Base-by-base conservation (phyloP, 1,140 invertebrate genomes). In the Anoplophora glabripennis region DNA sequence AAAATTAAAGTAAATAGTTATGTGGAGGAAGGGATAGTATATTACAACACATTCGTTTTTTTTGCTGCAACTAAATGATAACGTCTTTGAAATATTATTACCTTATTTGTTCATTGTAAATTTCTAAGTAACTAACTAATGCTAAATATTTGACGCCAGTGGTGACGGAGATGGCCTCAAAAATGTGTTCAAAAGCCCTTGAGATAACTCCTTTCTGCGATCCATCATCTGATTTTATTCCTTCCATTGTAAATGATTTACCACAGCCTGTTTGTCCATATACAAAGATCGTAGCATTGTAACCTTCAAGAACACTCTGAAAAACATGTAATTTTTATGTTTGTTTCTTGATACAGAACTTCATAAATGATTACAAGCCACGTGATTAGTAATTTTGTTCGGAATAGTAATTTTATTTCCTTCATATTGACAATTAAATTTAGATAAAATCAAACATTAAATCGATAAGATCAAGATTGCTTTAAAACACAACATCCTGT, bases 111-210 rank as follows among this genome's bases (percentile, higher is more conserved):
- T 95, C 93, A 77, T 94, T 96, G 77, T 96, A 95, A 42, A 96
- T 96, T 76, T 97, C 94, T 38, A 96, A 81, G 74, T 95, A 97
- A 46, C 90, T 94, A n/a, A 93, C 86, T 53, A 94, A 80, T 0
- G 94, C 90, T 40, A 97, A 78, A 75, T 90, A 97, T 73, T 93
- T 92, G 14, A 86, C 85, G 56, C 86, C 83, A 42, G 87, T 86
- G 9, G 89, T 84, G 0, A 93, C 88, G 7, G 90, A 85, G 34
- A 94, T 94, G 0, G 91, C 90, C 75, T 96, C 93, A 78, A 96
- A 97, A 42, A 96, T 84, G 67, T 96, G 94, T 70, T 95, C 92
- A 76, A 96, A 89, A 3, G 90, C 85, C 54, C 90, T 81, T 8
- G 92, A 92, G 68, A 96, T 93, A 56, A 94, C 88, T 14, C 91